phyloP scores from a whole-genome alignment of 2,888 invertebrate species.

The Leptura quadrifasciata region DNA sequence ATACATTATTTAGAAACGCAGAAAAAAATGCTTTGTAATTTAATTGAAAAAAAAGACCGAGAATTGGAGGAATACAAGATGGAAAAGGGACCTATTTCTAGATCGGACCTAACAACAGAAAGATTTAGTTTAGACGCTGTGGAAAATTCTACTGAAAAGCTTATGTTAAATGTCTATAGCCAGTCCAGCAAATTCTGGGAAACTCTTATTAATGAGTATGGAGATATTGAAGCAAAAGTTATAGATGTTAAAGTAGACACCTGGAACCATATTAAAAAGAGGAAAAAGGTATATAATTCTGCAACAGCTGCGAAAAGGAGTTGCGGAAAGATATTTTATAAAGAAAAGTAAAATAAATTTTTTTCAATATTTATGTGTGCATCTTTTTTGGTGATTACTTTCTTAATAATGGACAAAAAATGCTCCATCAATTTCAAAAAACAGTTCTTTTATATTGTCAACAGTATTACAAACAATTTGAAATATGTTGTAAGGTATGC shows the following conservation, averaged over 20 bases:
- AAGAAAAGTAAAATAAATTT: neutral
- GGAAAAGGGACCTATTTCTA: constrained; percentile 74
- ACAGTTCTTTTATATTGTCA: no score
- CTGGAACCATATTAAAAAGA: constrained; percentile 56
- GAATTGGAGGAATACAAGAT: constrained; percentile 77
- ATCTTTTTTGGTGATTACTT: no score
- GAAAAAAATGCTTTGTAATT: constrained; percentile 71
- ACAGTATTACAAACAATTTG: no score
- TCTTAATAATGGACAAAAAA: no score
- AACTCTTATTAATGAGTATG: constrained; percentile 59
- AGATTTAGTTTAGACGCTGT: constrained; percentile 64
- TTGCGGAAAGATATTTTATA: neutral
- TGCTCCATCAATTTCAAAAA: no score
- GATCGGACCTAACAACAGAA: constrained; percentile 69
- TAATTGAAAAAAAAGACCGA: constrained; percentile 76
- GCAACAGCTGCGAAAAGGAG: constrained; percentile 48
- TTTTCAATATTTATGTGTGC: no score
- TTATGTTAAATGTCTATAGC: constrained; percentile 62
- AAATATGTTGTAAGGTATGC: no score
- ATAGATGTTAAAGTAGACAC: constrained; percentile 52
- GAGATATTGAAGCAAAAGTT: constrained; percentile 55
- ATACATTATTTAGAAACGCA: constrained; percentile 74
- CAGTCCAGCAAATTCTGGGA: constrained; percentile 58
- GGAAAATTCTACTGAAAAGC: constrained; percentile 49
- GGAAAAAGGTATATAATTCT: constrained; percentile 52